These are phyloP conservation scores for Agriotes lineatus DNA, from an alignment of 2,888 invertebrate genomes.

Conservation along the genomic window DNA sequence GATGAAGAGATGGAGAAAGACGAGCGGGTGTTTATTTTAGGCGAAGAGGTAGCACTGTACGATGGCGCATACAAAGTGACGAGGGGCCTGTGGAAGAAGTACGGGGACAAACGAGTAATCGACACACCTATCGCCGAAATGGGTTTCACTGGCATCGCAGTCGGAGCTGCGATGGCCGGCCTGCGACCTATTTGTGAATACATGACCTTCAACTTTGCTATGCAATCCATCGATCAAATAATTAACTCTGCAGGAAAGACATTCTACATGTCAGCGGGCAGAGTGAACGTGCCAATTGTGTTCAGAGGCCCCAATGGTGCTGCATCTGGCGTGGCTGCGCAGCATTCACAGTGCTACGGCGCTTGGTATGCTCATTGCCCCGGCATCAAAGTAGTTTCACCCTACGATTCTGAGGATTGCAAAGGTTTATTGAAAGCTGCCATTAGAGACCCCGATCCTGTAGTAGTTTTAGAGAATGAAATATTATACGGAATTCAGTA, in stretches of 20 bases:
- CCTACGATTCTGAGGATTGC: slow-evolving; percentile 93
- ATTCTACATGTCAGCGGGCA: slow-evolving; percentile 96
- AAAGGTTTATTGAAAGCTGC: slow-evolving; percentile 94
- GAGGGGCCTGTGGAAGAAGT: slow-evolving; percentile 97
- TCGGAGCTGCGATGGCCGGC: slow-evolving; percentile 94
- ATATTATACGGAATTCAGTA: slow-evolving; percentile 90
- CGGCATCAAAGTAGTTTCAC: slow-evolving; percentile 94
- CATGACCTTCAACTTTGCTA: slow-evolving; percentile 98
- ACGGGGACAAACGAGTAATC: slow-evolving; percentile 95
- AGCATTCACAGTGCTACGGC: slow-evolving; percentile 98
- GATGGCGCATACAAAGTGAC: slow-evolving; percentile 98
- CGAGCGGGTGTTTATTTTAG: slow-evolving; percentile 87
- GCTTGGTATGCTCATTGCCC: slow-evolving; percentile 98
- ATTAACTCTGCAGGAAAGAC: slow-evolving; percentile 98
- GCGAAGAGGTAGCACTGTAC: slow-evolving; percentile 99
- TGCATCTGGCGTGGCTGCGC: slow-evolving; percentile 94
- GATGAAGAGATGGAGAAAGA: slow-evolving; percentile 98
- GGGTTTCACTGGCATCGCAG: slow-evolving; percentile 96
- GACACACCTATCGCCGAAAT: slow-evolving; percentile 99
- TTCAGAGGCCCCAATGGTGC: slow-evolving; percentile 99
- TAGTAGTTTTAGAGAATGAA: slow-evolving; percentile 96
- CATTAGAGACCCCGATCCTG: slow-evolving; percentile 95
- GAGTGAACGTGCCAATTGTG: slow-evolving; percentile 91
- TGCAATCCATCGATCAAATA: slow-evolving; percentile 99
- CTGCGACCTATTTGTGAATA: slow-evolving; percentile 95